Percentiles rank a stretch among this genome's conserved stretches.
phyloP scores from a whole-genome alignment of 1,140 invertebrate species.

The Acyrthosiphon pisum region DNA sequence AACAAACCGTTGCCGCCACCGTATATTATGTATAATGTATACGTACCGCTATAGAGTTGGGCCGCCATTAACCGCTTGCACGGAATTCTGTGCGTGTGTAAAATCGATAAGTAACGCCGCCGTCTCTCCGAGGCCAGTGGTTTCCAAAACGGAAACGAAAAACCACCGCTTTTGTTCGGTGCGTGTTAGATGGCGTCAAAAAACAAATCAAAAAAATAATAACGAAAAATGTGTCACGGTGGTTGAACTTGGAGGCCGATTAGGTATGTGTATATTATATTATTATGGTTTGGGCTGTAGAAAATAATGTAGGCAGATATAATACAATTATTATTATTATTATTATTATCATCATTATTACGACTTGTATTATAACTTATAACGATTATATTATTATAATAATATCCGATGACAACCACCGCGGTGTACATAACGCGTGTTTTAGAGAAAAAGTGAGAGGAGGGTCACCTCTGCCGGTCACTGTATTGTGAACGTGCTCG shows the following conservation, averaged over 20 bases:
- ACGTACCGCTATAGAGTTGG: background rate
- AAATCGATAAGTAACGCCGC: slow-evolving; percentile 57
- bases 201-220: slow-evolving; percentile 9
- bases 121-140: slow-evolving; percentile 47
- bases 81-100: slow-evolving; percentile 56
- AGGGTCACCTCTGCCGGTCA: slow-evolving; percentile 8
- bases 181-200: background rate
- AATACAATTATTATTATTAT: background rate
- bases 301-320: slow-evolving; percentile 10
- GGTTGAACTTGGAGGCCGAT: slow-evolving; percentile 36
- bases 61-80: slow-evolving; percentile 41
- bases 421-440: background rate
- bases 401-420: background rate
- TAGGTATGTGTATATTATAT: background rate
- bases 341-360: background rate
- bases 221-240: slow-evolving; percentile 44
- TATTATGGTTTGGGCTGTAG: background rate
- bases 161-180: slow-evolving; percentile 14
- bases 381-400: background rate
- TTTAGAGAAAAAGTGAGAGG: background rate
- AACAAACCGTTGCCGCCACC: background rate
- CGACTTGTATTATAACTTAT: background rate
- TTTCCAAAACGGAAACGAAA: slow-evolving; percentile 48
- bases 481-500: background rate
- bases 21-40: slow-evolving; percentile 16